Evolutionary conservation across 1,140 invertebrate species (phyloP).

Genomic region (Lucilia cuprina): DNA sequence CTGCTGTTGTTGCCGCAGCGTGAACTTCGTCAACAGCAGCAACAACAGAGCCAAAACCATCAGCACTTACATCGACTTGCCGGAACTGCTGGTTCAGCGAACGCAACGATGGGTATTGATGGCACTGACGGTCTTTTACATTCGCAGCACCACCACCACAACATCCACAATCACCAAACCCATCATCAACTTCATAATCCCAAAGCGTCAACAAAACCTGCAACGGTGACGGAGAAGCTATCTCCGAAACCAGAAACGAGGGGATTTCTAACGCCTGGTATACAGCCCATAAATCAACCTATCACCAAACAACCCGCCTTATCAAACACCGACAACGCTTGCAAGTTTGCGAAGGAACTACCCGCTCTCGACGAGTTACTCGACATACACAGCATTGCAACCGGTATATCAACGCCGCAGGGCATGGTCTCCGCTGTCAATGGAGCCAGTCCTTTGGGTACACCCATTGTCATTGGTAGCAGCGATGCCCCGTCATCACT

Average conservation of each 20-base stretch:
- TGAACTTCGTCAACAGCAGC: constrained; percentile 46
- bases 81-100: constrained; percentile 43
- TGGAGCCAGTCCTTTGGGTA: constrained; percentile 41
- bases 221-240: constrained; percentile 48
- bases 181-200: constrained; percentile 40
- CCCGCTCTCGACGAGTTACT: constrained; percentile 55
- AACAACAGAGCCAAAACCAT: constrained; percentile 47
- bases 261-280: constrained; percentile 37
- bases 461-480: constrained; percentile 50
- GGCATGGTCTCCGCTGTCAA: constrained; percentile 40
- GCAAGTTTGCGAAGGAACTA: constrained; percentile 66
- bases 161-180: neutral
- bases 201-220: constrained; percentile 44
- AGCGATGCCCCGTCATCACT: constrained; percentile 45
- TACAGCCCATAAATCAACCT: constrained; percentile 46
- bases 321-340: constrained; percentile 44
- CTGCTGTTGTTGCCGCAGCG: constrained; percentile 53
- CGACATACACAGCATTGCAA: constrained; percentile 43
- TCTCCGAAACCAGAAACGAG: constrained; percentile 43
- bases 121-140: constrained; percentile 54
- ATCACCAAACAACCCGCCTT: constrained; percentile 68
- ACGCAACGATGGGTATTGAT: constrained; percentile 38
- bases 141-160: constrained; percentile 48
- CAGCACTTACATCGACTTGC: constrained; percentile 48
- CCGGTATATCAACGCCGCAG: constrained; percentile 33